Evolutionary conservation across 2,888 invertebrate species (phyloP).

Genomic region (Keiferia lycopersicella): DNA sequence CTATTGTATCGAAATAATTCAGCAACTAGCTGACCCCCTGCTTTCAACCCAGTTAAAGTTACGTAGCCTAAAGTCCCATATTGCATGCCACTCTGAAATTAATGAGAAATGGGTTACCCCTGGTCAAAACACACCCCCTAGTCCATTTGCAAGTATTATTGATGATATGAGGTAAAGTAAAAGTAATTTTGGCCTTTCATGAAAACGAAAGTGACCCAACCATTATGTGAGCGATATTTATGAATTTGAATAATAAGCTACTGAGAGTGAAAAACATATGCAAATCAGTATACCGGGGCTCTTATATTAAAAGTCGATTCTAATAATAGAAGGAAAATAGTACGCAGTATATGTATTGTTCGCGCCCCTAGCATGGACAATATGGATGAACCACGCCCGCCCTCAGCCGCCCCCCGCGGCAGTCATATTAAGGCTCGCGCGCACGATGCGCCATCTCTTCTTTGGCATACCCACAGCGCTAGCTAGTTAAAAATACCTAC

Average conservation of each 20-base stretch:
- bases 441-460: too few relatives aligned
- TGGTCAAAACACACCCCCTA: conserved; percentile 56
- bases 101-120: conserved; percentile 57
- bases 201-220: conserved; percentile 31
- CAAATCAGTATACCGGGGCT: neutral
- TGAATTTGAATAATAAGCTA: neutral
- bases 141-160: conserved; percentile 64
- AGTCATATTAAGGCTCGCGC: too few relatives aligned
- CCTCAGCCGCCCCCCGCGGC: too few relatives aligned
- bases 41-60: conserved; percentile 26
- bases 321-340: too few relatives aligned
- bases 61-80: conserved; percentile 45
- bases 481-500: too few relatives aligned
- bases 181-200: conserved; percentile 42
- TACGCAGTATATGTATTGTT: too few relatives aligned
- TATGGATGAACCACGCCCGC: too few relatives aligned
- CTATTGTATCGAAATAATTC: neutral
- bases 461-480: too few relatives aligned
- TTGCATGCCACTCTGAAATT: conserved; percentile 61
- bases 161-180: conserved; percentile 53
- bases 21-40: neutral
- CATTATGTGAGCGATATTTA: conserved; percentile 7
- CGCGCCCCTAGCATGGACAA: too few relatives aligned
- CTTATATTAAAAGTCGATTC: too few relatives aligned
- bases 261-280: too few relatives aligned